Evolutionary conservation across 2,797 vertebrate species (phyloP).

Genomic region (Anguilla marmorata): DNA sequence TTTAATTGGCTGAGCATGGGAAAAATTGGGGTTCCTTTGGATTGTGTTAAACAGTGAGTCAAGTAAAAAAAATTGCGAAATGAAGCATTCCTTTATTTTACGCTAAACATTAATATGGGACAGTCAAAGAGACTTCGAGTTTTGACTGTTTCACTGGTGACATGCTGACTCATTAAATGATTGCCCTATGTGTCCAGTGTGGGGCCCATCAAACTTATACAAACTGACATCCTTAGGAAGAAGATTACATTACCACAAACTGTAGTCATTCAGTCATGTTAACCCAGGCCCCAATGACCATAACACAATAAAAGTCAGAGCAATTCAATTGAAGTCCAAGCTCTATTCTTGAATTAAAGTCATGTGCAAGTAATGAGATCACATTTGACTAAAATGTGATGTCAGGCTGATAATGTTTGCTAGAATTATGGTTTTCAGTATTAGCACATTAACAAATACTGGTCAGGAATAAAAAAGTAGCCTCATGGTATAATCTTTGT

Average conservation of each 20-base stretch:
- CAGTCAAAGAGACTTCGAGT: background rate
- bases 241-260: background rate
- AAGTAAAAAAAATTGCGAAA: background rate
- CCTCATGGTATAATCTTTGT: background rate
- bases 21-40: background rate
- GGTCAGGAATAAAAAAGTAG: background rate
- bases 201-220: background rate
- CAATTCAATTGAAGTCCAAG: background rate
- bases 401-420: background rate
- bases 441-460: slow-evolving; percentile 18
- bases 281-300: background rate
- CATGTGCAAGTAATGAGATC: background rate
- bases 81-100: background rate
- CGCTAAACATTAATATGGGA: background rate
- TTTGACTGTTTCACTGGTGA: slow-evolving; percentile 17
- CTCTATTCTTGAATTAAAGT: slow-evolving; percentile 1
- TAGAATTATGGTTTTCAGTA: slow-evolving; percentile 2
- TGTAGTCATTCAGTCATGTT: background rate
- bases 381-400: background rate
- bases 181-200: background rate
- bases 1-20: background rate
- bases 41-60: background rate
- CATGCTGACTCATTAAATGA: slow-evolving; percentile 11
- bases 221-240: background rate
- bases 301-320: background rate